Evolutionary conservation across 2,113 vertebrate genomes (phyloP).

Genomic region (Mirza zaza): DNA sequence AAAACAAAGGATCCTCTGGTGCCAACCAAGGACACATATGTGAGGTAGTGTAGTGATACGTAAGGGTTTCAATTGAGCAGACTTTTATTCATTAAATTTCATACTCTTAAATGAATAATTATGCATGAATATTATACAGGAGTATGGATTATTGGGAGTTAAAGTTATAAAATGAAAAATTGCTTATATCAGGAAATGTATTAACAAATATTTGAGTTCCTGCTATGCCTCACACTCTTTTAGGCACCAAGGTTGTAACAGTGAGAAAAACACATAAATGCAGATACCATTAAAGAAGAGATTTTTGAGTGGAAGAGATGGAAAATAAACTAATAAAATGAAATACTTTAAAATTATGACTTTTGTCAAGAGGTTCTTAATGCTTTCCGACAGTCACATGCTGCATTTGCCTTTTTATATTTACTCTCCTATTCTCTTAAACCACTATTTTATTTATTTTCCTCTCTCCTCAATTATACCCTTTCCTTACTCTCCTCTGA

Average conservation of each 20-base stretch:
- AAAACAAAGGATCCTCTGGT: background rate
- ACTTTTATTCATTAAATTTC: background rate
- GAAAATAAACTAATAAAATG: background rate
- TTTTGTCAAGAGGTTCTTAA: background rate
- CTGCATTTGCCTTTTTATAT: background rate
- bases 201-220: background rate
- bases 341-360: background rate
- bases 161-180: background rate
- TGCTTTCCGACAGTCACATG: background rate
- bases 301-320: background rate
- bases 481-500: background rate
- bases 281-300: too few species aligned
- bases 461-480: background rate
- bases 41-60: background rate
- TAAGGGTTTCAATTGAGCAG: background rate
- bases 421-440: background rate
- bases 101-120: background rate
- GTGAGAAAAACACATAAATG: background rate
- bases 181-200: background rate
- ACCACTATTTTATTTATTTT: background rate
- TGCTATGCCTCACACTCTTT: background rate
- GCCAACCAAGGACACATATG: background rate
- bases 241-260: background rate
- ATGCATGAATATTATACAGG: background rate
- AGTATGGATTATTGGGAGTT: background rate